Percentiles rank a stretch among this genome's conserved stretches.
Evolutionary conservation across 2,797 vertebrate species (phyloP).

Genomic region (Simalia tracyae): DNA sequence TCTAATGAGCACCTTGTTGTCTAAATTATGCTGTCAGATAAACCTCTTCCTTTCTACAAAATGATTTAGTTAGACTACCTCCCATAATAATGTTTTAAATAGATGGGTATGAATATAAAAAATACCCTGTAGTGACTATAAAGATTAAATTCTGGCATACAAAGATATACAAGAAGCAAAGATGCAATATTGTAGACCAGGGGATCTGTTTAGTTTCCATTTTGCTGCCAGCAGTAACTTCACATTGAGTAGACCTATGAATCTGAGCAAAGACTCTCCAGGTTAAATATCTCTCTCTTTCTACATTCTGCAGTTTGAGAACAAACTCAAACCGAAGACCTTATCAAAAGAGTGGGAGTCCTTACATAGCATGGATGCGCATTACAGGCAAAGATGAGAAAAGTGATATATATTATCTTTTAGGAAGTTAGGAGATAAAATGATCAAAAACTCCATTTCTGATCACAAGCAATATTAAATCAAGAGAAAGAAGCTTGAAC

Average conservation of each 20-base stretch:
- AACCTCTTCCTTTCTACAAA: slow-evolving; percentile 50
- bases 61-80: slow-evolving; percentile 37
- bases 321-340: neutral
- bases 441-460: slow-evolving; percentile 31
- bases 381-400: neutral
- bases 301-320: neutral
- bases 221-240: slow-evolving; percentile 36
- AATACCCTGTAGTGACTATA: slow-evolving; percentile 35
- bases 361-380: neutral
- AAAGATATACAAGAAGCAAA: slow-evolving; percentile 24
- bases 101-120: slow-evolving; percentile 32
- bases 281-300: neutral
- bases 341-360: neutral
- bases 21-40: slow-evolving; percentile 56
- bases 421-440: slow-evolving; percentile 33
- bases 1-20: slow-evolving; percentile 41
- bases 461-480: neutral
- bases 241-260: neutral
- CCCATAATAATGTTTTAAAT: slow-evolving; percentile 40
- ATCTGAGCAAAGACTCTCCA: slow-evolving; percentile 11
- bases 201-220: slow-evolving; percentile 41
- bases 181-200: neutral
- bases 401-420: slow-evolving; percentile 20
- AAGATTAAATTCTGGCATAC: slow-evolving; percentile 45
- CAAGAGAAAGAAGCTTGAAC: neutral